Base-by-base conservation (phyloP, 2,797 vertebrate species). In the Sebastiscus tertius region DNA sequence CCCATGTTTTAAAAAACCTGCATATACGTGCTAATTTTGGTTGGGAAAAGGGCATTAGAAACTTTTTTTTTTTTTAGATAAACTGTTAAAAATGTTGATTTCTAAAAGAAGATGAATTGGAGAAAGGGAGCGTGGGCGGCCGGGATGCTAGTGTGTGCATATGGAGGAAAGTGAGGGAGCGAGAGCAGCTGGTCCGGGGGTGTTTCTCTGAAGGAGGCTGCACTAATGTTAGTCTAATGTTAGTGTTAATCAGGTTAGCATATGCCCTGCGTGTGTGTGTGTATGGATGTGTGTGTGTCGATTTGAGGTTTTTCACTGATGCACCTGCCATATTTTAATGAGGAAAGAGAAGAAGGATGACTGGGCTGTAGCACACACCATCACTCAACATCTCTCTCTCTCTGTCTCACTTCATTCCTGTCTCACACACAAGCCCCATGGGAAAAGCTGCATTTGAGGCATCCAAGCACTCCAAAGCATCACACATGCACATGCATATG, bases 181-280 rank as follows among this genome's bases (percentile, higher is more conserved):
- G 68, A 12, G 76, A 90, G 89, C 91, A 93, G 89, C 91, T 93
- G 92, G 83, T 91, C 63, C 27, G 88, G 88, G 85, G 92, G 87
- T 75, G 90, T 88, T 82, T 83, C 86, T 84, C 90, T 20, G 78
- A 90, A 84, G 89, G 89, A 87, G 85, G 81, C 79, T 71, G 64
- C 79, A 75, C 86, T 93, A 93, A 93, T 93, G 91, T 91, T 87
- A 49, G 84, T 61, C 81, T 92, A 92, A 93, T 90, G 90, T 79
- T 86, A 68, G 80, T 82, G 87, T 84, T 92, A 92, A 93, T 89
- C 90, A 79, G 86, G 89, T 92, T 90, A 94, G 88, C 90, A 90
- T 93, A 93, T 91, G 86, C 88, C 82, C 67, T 76, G 46, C 31
- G 56, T 61, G 72, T 73, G 75, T 74, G 31, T 58, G 12, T 65